These are phyloP conservation scores for Thaleichthys pacificus DNA, from an alignment of 2,797 vertebrate genomes.

Conservation along the genomic window DNA sequence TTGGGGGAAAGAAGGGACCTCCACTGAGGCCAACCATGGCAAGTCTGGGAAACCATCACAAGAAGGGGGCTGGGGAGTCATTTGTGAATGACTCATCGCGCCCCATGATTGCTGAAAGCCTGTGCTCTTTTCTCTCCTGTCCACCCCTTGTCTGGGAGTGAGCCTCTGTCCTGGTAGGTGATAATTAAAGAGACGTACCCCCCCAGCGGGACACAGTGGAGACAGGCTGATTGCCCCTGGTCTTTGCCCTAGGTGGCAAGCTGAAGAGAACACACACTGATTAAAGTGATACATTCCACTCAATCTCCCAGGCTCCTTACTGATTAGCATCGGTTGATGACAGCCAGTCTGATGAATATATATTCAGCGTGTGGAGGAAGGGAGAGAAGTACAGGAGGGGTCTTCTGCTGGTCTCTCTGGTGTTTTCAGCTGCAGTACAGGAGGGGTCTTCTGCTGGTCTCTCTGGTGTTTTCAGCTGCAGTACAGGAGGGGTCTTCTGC, in stretches of 20 bases:
- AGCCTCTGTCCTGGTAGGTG: constrained; percentile 47
- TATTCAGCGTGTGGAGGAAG: not conserved
- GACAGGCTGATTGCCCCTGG: constrained; percentile 55
- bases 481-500: not conserved
- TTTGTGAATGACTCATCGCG: constrained; percentile 43
- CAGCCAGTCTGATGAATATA: constrained; percentile 35
- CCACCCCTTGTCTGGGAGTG: constrained; percentile 6
- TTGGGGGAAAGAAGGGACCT: not conserved
- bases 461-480: too few relatives aligned
- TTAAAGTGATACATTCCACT: constrained; percentile 56
- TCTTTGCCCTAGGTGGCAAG: constrained; percentile 8
- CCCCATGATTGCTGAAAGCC: constrained; percentile 33
- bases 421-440: not conserved
- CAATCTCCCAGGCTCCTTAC: constrained; percentile 43
- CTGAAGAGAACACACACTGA: constrained; percentile 38
- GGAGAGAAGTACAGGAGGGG: not conserved
- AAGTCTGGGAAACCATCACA: constrained; percentile 26
- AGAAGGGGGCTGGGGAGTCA: constrained; percentile 33
- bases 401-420: not conserved
- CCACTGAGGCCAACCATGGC: constrained; percentile 8
- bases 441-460: not conserved
- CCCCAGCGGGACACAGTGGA: constrained; percentile 42
- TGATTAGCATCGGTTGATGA: constrained; percentile 50
- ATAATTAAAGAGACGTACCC: constrained; percentile 54
- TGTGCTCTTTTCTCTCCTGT: constrained; percentile 14